These are phyloP conservation scores for Harlomillsia oculata DNA, from an alignment of 1,140 invertebrate species.

Conservation along the genomic window DNA sequence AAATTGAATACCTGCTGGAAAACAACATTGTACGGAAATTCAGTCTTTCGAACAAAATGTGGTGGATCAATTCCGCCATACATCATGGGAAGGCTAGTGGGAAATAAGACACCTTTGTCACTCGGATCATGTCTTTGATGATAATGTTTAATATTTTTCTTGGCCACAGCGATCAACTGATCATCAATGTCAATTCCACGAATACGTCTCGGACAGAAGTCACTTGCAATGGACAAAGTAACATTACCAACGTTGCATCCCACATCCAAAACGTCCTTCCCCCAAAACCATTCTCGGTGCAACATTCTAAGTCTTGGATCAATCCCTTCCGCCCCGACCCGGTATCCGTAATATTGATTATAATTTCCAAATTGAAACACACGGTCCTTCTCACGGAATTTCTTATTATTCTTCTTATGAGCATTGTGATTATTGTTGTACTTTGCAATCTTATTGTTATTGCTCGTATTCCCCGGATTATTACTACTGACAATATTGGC, in stretches of 20 bases:
- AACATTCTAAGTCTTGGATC: constrained; percentile 77
- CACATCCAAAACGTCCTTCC: constrained; percentile 89
- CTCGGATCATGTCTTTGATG: constrained; percentile 47
- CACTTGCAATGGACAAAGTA: constrained; percentile 67
- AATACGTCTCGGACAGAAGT: constrained; percentile 71
- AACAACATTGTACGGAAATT: constrained; percentile 73
- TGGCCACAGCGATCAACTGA: constrained; percentile 69
- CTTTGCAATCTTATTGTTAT: too few relatives aligned
- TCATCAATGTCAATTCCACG: constrained; percentile 93
- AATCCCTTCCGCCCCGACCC: constrained; percentile 61
- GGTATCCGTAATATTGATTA: constrained; percentile 90
- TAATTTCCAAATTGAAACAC: constrained; percentile 92
- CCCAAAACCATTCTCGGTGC: constrained; percentile 70
- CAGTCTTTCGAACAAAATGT: constrained; percentile 41
- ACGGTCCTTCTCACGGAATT: constrained; percentile 48
- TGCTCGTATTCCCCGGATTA: too few relatives aligned
- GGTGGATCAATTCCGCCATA: constrained; percentile 24
- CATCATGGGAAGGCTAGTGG: constrained; percentile 71
- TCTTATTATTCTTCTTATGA: constrained; percentile 45
- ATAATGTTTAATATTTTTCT: constrained; percentile 71
- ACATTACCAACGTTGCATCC: constrained; percentile 96
- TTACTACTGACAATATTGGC: too few relatives aligned
- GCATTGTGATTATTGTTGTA: too few relatives aligned
- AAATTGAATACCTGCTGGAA: constrained; percentile 64
- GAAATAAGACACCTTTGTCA: constrained; percentile 54